These are phyloP conservation scores for Triplophysa tibetana DNA, from an alignment of 2,113 vertebrate genomes.

Conservation along the genomic window DNA sequence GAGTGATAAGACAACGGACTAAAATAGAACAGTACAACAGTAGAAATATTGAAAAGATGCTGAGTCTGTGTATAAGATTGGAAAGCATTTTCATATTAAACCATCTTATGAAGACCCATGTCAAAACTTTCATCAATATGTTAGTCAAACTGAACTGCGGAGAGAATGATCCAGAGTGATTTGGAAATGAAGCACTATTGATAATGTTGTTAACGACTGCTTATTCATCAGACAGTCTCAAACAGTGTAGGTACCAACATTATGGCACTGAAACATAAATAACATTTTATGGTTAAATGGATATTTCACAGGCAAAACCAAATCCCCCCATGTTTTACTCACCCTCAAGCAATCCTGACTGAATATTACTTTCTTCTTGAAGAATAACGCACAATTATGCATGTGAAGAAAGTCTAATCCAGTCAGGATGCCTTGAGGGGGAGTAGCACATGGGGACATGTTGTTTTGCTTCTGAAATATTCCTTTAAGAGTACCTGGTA, in stretches of 20 bases:
- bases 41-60: neutral
- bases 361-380: too few species aligned
- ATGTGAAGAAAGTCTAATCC: too few species aligned
- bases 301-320: too few species aligned
- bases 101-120: too few species aligned
- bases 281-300: neutral
- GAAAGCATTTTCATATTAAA: too few species aligned
- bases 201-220: neutral
- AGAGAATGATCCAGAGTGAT: neutral
- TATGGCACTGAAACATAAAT: neutral
- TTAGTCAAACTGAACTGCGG: neutral
- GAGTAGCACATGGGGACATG: too few species aligned
- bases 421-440: too few species aligned
- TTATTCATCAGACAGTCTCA: neutral
- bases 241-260: neutral
- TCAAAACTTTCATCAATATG: neutral
- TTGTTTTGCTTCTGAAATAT: too few species aligned
- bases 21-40: conserved; percentile 31
- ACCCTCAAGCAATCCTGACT: too few species aligned
- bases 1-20: conserved; percentile 87
- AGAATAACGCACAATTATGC: too few species aligned
- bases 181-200: conserved; percentile 7
- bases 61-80: too few species aligned
- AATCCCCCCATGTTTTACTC: too few species aligned
- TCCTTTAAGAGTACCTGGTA: neutral